Conservation (phyloP, 37 sponge, comb jelly and placozoan genomes). For the Hexactinellida sp. region DNA sequence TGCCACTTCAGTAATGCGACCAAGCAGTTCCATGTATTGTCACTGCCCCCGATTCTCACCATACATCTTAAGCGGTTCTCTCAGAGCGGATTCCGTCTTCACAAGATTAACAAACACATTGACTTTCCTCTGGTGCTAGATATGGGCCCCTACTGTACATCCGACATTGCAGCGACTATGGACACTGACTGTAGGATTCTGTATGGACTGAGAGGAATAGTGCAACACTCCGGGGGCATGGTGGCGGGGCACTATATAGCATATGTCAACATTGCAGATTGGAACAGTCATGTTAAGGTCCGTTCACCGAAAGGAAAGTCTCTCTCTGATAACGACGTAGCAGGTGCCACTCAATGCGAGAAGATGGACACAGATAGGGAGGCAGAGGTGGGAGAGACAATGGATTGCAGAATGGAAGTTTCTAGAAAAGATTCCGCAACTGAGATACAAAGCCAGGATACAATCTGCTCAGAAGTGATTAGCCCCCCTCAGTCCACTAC, state of each 20-base stretch:
- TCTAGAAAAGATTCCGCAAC: background rate
- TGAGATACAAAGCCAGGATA: background rate
- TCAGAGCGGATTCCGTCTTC: conserved; percentile 34
- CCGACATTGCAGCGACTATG: background rate
- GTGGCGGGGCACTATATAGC: conserved; percentile 86
- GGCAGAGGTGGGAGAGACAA: background rate
- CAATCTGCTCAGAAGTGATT: background rate
- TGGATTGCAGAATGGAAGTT: background rate
- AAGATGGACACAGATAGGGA: background rate
- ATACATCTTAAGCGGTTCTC: conserved; percentile 87
- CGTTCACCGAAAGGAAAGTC: too few species aligned
- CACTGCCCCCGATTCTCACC: conserved; percentile 52
- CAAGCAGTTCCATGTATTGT: conserved; percentile 48
- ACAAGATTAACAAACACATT: conserved; percentile 63
- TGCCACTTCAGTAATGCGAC: conserved; percentile 42
- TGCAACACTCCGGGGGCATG: conserved; percentile 77
- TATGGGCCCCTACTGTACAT: conserved; percentile 55
- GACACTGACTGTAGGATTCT: conserved; percentile 28
- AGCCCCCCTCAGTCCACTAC: background rate
- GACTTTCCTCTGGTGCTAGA: conserved; percentile 66
- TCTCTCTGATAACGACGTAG: background rate
- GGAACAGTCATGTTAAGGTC: conserved; percentile 9
- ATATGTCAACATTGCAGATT: conserved; percentile 42
- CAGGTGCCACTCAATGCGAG: background rate
- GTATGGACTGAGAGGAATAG: conserved; percentile 81